Evolutionary conservation across 2,113 vertebrate genomes (phyloP).

Genomic region (Loxodonta africana): DNA sequence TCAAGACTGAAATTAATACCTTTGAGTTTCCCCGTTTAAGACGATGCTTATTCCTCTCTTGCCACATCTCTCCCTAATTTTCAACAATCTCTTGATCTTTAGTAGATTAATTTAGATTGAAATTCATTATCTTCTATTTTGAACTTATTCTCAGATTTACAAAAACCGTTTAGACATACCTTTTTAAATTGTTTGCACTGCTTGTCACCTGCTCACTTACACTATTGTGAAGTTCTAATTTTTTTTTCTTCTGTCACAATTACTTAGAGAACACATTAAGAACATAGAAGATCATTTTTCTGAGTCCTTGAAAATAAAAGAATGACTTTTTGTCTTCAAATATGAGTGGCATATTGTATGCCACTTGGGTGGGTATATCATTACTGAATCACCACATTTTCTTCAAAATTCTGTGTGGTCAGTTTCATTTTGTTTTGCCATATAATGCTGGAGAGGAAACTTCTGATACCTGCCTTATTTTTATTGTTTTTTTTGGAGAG

Average conservation of each 20-base stretch:
- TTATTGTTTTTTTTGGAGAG: neutral
- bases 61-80: neutral
- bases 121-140: neutral
- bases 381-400: neutral
- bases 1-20: neutral
- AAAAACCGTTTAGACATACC: slow-evolving; percentile 30
- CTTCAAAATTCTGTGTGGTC: neutral
- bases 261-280: neutral
- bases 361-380: neutral
- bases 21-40: neutral
- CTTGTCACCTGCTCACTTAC: neutral
- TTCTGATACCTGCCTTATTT: neutral
- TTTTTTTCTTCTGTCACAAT: slow-evolving; percentile 29
- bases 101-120: neutral
- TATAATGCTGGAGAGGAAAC: neutral
- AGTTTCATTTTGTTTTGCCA: slow-evolving; percentile 33
- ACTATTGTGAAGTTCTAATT: neutral
- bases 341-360: neutral
- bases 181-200: neutral
- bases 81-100: neutral
- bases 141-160: neutral
- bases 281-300: neutral
- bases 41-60: neutral
- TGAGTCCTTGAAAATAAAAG: neutral
- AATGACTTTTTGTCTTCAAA: neutral